Evolutionary conservation across 2,888 invertebrate genomes (phyloP).

Genomic region (Tinea trinotella): DNA sequence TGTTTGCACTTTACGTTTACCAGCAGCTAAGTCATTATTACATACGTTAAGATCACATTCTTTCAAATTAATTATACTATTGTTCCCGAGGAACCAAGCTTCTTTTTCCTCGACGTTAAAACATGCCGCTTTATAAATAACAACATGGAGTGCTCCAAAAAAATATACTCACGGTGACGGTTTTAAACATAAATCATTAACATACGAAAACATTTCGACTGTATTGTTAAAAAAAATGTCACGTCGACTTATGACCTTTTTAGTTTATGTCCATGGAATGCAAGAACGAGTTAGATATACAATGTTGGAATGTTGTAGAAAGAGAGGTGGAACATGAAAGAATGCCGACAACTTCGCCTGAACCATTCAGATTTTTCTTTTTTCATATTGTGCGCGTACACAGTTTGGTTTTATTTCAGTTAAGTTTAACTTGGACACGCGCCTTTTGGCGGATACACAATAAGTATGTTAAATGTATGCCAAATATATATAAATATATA

Average conservation of each 20-base stretch:
- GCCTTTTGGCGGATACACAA: background rate
- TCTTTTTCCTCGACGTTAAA: slow-evolving; percentile 41
- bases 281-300: slow-evolving; percentile 44
- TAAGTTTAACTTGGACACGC: background rate
- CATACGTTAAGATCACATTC: slow-evolving; percentile 7
- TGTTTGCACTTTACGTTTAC: background rate
- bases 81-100: slow-evolving; percentile 40
- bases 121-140: slow-evolving; percentile 45
- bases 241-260: slow-evolving; percentile 68
- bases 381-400: slow-evolving; percentile 14
- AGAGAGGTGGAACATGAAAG: slow-evolving; percentile 45
- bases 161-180: slow-evolving; percentile 43
- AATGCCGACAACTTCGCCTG: slow-evolving; percentile 43
- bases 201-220: slow-evolving; percentile 69
- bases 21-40: background rate
- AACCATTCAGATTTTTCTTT: slow-evolving; percentile 12
- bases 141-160: slow-evolving; percentile 48
- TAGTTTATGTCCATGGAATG: slow-evolving; percentile 58
- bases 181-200: slow-evolving; percentile 69
- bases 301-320: slow-evolving; percentile 36
- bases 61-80: slow-evolving; percentile 40
- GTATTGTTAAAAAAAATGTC: slow-evolving; percentile 68
- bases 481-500: background rate
- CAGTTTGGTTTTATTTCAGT: slow-evolving; percentile 12
- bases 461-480: slow-evolving; percentile 6